A percentile compares a stretch with the other conserved stretches of the same genome.
These are phyloP conservation scores for Calypte anna DNA, from an alignment of 2,113 vertebrate species.

Conservation along the genomic window DNA sequence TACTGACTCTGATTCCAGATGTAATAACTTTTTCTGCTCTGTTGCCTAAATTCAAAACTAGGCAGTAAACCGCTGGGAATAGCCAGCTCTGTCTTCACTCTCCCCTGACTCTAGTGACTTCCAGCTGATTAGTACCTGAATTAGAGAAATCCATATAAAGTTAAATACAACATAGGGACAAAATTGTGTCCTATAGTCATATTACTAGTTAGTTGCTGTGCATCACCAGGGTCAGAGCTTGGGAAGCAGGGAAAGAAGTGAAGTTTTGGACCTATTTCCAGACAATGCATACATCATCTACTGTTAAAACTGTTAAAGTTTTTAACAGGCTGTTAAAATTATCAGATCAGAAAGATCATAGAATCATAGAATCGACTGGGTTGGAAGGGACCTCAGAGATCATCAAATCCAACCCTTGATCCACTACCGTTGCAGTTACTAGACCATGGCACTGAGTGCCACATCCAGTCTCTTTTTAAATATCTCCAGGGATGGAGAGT, in stretches of 20 bases:
- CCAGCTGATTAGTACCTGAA: background rate
- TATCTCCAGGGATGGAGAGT: too few species aligned
- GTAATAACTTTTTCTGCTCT: background rate
- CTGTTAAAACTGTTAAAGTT: too few species aligned
- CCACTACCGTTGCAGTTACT: too few species aligned
- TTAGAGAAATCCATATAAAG: background rate
- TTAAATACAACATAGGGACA: background rate
- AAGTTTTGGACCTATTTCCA: background rate
- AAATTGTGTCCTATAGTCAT: background rate
- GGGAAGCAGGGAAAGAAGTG: background rate
- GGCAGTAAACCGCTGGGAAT: background rate
- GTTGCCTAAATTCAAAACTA: background rate
- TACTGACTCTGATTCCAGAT: background rate
- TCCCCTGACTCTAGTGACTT: background rate
- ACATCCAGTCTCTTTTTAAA: too few species aligned
- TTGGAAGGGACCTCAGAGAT: too few species aligned
- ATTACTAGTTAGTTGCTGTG: background rate
- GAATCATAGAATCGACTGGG: too few species aligned
- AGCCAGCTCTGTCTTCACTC: background rate
- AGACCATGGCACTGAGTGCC: too few species aligned
- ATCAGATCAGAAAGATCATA: background rate
- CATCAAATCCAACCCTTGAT: too few species aligned
- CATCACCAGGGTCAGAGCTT: background rate
- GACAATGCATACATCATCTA: accelerated
- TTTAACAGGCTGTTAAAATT: background rate